A percentile compares a stretch with the other conserved stretches of the same genome.
These are phyloP conservation scores for Paratrypauchen microcephalus DNA, from an alignment of 2,797 vertebrate species.

Conservation along the genomic window DNA sequence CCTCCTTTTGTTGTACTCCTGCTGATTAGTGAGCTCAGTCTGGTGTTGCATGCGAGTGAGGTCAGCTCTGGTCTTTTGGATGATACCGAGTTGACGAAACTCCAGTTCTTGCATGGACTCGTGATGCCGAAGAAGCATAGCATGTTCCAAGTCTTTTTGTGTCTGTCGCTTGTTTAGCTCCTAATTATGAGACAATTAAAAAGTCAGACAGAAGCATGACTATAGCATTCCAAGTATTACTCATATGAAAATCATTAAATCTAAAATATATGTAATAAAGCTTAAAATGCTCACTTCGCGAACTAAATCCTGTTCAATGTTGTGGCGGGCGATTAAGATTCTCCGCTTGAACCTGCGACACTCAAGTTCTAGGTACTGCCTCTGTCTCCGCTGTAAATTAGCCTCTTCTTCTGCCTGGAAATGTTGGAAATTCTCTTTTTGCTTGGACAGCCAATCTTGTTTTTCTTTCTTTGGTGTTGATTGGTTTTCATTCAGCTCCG, in stretches of 20 bases:
- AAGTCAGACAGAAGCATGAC: not conserved
- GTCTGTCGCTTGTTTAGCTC: conserved; percentile 98
- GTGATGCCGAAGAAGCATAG: conserved; percentile 96
- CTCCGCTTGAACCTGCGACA: conserved; percentile 94
- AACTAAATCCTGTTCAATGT: conserved; percentile 93
- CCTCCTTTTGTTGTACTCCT: conserved; percentile 97
- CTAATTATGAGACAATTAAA: conserved; percentile 64
- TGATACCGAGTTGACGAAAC: conserved; percentile 93
- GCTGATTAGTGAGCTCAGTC: conserved; percentile 98
- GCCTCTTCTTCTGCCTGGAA: conserved; percentile 98
- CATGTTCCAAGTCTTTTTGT: conserved; percentile 97
- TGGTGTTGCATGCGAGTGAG: conserved; percentile 96
- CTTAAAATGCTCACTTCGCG: conserved; percentile 81
- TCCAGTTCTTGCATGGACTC: conserved; percentile 99
- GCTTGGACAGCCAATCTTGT: conserved; percentile 98
- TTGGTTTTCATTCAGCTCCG: conserved; percentile 98
- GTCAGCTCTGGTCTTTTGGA: conserved; percentile 94
- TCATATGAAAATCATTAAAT: not conserved
- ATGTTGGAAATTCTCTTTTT: conserved; percentile 98
- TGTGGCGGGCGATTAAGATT: conserved; percentile 95
- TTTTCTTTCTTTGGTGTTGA: conserved; percentile 99
- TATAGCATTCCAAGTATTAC: not conserved
- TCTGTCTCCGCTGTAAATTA: conserved; percentile 91
- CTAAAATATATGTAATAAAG: not conserved
- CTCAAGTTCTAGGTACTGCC: conserved; percentile 95